These are phyloP conservation scores for Thereva unica DNA, from an alignment of 2,888 invertebrate species.

Conservation along the genomic window DNA sequence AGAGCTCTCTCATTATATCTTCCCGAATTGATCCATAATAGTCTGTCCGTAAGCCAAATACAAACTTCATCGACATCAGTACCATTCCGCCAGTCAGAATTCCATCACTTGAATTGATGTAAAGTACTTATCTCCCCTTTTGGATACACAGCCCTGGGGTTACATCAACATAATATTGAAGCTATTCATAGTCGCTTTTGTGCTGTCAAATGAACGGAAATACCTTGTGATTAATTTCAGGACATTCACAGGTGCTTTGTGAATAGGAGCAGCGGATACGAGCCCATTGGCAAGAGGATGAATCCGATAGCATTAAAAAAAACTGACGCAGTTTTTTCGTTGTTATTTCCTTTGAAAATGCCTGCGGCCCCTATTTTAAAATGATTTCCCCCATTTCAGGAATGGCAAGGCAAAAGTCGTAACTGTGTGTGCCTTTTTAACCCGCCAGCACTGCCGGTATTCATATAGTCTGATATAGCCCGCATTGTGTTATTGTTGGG, in stretches of 20 bases:
- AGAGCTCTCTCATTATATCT: no score
- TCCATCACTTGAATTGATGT: slow-evolving; percentile 9
- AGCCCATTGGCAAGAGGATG: slow-evolving; percentile 34
- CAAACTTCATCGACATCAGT: slow-evolving; percentile 4
- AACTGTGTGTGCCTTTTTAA: slow-evolving; percentile 37
- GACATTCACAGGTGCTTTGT: slow-evolving; percentile 40
- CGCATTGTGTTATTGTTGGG: slow-evolving; percentile 37
- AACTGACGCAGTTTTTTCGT: slow-evolving; percentile 29
- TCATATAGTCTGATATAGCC: slow-evolving; percentile 25
- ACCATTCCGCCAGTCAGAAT: not conserved
- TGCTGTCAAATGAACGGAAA: slow-evolving; percentile 38
- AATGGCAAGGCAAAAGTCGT: slow-evolving; percentile 40
- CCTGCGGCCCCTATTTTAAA: slow-evolving; percentile 36
- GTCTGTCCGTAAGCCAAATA: slow-evolving; percentile 20
- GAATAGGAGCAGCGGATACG: slow-evolving; percentile 36
- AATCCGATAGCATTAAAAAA: slow-evolving; percentile 20
- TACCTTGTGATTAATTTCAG: slow-evolving; percentile 41
- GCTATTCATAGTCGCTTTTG: slow-evolving; percentile 27
- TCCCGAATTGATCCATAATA: slow-evolving; percentile 16
- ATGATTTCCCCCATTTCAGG: slow-evolving; percentile 34
- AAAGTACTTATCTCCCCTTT: slow-evolving; percentile 25
- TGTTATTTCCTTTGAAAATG: slow-evolving; percentile 26
- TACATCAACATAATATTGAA: slow-evolving; percentile 30
- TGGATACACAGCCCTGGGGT: slow-evolving; percentile 1
- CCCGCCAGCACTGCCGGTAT: slow-evolving; percentile 36